Evolutionary conservation across 2,113 vertebrate genomes (phyloP).

Genomic region (Malurus alboscapulatus): DNA sequence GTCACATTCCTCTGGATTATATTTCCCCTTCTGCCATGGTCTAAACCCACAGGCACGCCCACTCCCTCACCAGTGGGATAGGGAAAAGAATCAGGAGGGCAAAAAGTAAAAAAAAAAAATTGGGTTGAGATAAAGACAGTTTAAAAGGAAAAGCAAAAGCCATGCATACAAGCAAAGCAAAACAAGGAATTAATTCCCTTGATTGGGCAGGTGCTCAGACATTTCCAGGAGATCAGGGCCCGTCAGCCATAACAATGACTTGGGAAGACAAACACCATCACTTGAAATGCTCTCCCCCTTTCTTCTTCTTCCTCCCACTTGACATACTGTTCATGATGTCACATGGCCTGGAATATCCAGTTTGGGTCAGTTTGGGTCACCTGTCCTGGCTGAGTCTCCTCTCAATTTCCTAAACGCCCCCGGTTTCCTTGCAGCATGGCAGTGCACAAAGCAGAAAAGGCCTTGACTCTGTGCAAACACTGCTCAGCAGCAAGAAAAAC

Average conservation of each 20-base stretch:
- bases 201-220: not conserved
- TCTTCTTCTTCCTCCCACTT: not conserved
- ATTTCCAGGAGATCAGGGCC: not conserved
- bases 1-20: not conserved
- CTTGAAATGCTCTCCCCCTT: not conserved
- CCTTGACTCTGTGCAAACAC: not conserved
- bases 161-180: not conserved
- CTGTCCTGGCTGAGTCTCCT: not conserved
- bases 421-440: not conserved
- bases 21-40: not conserved
- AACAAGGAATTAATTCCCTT: not conserved
- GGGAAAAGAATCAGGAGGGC: no score
- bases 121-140: not conserved
- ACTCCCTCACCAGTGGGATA: not conserved
- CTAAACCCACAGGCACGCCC: not conserved
- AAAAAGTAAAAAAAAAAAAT: not conserved
- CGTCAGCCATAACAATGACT: not conserved
- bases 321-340: no score
- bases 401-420: not conserved
- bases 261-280: fast-evolving
- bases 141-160: not conserved
- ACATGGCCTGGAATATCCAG: no score
- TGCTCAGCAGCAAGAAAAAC: not conserved
- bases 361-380: not conserved
- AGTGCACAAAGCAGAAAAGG: not conserved